These are phyloP conservation scores for Stigmatopora argus DNA, from an alignment of 2,113 vertebrate species.

Conservation along the genomic window DNA sequence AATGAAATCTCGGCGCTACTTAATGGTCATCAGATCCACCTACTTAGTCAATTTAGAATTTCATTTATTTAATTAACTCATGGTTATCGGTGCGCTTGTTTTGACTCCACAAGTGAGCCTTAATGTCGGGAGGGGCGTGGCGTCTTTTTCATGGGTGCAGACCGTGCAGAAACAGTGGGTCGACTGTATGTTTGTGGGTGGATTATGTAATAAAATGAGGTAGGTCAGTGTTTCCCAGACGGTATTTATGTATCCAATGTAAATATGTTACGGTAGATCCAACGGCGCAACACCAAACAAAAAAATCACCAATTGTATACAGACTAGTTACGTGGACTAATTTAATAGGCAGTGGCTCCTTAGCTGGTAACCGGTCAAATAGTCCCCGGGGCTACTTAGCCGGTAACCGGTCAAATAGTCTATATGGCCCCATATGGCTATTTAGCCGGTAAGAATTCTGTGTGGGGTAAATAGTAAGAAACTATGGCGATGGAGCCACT, in stretches of 20 bases:
- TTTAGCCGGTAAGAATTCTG: no score
- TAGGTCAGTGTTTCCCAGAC: not conserved
- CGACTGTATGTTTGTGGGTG: slow-evolving; percentile 2
- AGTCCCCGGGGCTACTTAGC: no score
- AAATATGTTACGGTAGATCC: not conserved
- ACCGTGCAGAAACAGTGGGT: slow-evolving; percentile 13
- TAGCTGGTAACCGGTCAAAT: no score
- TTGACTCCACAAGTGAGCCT: slow-evolving; percentile 11
- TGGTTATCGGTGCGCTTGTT: not conserved
- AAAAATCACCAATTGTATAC: not conserved
- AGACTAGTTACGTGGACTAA: no score
- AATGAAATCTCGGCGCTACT: not conserved
- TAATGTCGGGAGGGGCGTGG: not conserved
- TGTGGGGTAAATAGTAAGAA: no score
- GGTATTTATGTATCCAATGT: not conserved
- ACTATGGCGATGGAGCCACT: no score
- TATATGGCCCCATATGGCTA: no score
- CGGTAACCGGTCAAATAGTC: no score
- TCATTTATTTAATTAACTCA: not conserved
- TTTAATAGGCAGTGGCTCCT: no score
- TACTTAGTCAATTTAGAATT: not conserved
- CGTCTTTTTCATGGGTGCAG: not conserved
- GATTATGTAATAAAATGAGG: not conserved
- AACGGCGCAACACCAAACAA: not conserved
- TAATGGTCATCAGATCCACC: not conserved